Conservation (phyloP, 2,113 vertebrate species). For the Columbina picui region DNA sequence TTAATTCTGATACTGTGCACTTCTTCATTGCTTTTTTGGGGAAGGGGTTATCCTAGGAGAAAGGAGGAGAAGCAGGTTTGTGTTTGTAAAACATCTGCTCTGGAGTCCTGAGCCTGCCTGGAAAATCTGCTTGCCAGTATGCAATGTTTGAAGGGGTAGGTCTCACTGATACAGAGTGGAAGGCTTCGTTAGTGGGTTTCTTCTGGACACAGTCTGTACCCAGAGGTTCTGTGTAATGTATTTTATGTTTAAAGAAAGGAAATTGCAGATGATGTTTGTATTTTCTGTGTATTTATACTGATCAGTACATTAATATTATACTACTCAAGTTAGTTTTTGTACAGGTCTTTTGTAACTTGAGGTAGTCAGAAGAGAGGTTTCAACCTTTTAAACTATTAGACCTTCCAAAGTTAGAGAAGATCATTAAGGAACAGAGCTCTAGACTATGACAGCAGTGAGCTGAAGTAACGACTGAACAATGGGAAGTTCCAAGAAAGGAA, state of each 20-base stretch:
- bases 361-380: neutral
- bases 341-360: neutral
- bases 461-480: neutral
- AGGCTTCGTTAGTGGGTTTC: neutral
- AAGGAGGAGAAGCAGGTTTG: neutral
- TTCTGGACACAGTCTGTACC: neutral
- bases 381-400: neutral
- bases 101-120: neutral
- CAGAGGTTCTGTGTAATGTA: neutral
- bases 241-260: neutral
- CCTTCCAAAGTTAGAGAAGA: neutral
- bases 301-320: neutral
- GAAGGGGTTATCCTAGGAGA: neutral
- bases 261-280: neutral
- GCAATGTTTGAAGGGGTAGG: neutral
- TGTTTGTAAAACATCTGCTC: neutral
- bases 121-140: neutral
- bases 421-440: neutral
- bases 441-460: neutral
- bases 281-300: neutral
- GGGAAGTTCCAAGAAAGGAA: neutral
- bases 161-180: neutral
- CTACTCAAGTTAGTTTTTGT: neutral
- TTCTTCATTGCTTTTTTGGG: neutral
- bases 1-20: neutral